These are phyloP conservation scores for Acromyrmex echinatior DNA, from an alignment of 1,140 invertebrate genomes.

Conservation along the genomic window DNA sequence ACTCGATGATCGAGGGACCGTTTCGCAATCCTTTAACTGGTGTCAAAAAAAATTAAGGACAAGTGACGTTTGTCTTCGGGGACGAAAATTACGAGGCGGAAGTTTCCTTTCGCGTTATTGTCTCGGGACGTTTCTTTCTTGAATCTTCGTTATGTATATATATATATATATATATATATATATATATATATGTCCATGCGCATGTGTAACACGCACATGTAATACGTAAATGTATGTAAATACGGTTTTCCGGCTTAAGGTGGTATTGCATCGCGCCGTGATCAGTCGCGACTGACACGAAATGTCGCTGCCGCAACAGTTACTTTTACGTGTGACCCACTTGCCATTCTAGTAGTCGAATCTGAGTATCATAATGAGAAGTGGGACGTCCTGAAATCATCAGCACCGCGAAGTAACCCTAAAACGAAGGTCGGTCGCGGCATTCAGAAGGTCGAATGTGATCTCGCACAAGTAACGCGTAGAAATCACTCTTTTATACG, in stretches of 20 bases:
- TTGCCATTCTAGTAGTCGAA: slow-evolving; percentile 74
- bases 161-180: too few relatives aligned
- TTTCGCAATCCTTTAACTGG: slow-evolving; percentile 24
- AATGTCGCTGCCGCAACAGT: slow-evolving; percentile 76
- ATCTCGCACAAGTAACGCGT: slow-evolving; percentile 12
- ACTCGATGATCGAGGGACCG: background rate
- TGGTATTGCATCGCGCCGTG: slow-evolving; percentile 53
- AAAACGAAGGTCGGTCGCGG: slow-evolving; percentile 50
- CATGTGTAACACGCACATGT: background rate
- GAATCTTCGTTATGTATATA: background rate
- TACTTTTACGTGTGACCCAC: slow-evolving; percentile 77
- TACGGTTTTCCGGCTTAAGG: slow-evolving; percentile 61
- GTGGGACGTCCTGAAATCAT: slow-evolving; percentile 66
- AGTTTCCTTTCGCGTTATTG: slow-evolving; percentile 34
- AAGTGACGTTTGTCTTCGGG: slow-evolving; percentile 19
- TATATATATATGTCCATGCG: background rate
- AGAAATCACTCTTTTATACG: background rate
- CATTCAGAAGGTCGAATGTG: slow-evolving; percentile 52
- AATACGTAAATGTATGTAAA: background rate
- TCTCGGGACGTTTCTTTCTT: slow-evolving; percentile 43
- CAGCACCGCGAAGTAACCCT: slow-evolving; percentile 30
- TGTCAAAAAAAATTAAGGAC: background rate
- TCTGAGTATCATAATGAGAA: slow-evolving; percentile 72
- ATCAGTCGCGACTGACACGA: slow-evolving; percentile 62
- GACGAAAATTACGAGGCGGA: slow-evolving; percentile 40